Evolutionary conservation across 2,888 invertebrate genomes (phyloP), one percentile per base, ranked within the genome.

Genomic region (Coleophora deauratella): DNA sequence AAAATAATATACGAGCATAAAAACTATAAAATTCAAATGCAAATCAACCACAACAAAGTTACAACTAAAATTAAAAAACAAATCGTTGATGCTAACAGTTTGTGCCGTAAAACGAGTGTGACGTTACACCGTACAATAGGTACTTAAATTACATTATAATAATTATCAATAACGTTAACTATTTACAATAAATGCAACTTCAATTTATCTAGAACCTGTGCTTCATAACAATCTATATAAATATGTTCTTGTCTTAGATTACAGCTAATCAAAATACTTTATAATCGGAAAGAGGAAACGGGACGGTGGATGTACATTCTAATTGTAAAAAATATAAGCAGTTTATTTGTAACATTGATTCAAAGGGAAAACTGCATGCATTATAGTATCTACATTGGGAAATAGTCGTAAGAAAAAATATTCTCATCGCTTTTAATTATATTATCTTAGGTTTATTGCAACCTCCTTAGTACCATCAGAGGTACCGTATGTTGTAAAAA

Each of bases 91-190:
- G 58, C 76, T 81, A 82, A 81, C 74, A 77, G 77, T 78, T 84
- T 85, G 85, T 84, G 85, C 84, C 76, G 72, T 75, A 84, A 84
- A 85, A 85, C 85, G 82, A 85, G 85, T 85, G 85, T 84, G 79
- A 72, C 63, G 54, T 72, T 21, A 79, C 77, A 81, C 77, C 72
- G 71, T 74, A 78, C 67, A 67, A 65, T 80, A 78, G 69, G 21
- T 72, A 60, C 73, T 77, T 79, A 79, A 52, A 61, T 67, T 73
- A 76, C 60, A 67, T 61, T 72, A 71, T 59, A n/a, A n/a, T n/a
- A n/a, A n/a, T n/a, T n/a, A 70, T 62, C 57, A 60, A 69, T 59
- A 63, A 63, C 57, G 54, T 64, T 81, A 77, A 76, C 76, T 85
- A 84, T 85, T 74, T 85, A 85, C 85, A 85, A 76, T 82, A 81